Conservation (phyloP, 2,113 vertebrate genomes). For the Spermophilus dauricus region DNA sequence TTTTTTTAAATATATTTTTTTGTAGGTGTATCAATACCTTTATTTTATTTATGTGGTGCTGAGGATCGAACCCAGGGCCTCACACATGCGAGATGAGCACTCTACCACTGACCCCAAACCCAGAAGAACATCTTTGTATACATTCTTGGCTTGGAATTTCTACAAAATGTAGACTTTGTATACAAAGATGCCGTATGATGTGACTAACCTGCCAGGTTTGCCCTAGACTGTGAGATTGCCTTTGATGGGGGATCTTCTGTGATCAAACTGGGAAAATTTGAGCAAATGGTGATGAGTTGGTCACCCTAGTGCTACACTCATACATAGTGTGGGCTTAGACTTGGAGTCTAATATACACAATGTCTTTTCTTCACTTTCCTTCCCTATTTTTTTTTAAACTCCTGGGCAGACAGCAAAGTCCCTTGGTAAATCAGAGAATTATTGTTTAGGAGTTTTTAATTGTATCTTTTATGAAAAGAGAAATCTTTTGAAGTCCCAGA, state of each 20-base stretch:
- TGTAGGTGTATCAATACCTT: too few relatives aligned
- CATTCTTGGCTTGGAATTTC: background rate
- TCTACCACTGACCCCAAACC: too few relatives aligned
- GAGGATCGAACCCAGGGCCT: too few relatives aligned
- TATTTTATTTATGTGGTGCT: too few relatives aligned
- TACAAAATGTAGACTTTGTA: background rate
- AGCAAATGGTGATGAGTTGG: background rate
- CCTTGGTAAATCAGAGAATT: background rate
- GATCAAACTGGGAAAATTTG: background rate
- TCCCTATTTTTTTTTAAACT: background rate
- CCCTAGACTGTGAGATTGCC: background rate
- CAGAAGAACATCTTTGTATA: background rate
- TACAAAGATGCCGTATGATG: background rate
- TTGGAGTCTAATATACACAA: background rate
- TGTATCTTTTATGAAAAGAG: background rate
- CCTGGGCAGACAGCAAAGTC: background rate
- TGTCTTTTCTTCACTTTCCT: too few relatives aligned
- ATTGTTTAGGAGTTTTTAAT: background rate
- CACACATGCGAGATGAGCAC: too few relatives aligned
- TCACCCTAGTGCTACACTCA: background rate
- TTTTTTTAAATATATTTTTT: too few relatives aligned
- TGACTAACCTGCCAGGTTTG: background rate
- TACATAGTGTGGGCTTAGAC: background rate
- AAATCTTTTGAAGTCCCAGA: background rate
- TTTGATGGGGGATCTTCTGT: background rate